These are phyloP conservation scores for Ceyx cyanopectus DNA, from an alignment of 2,113 vertebrate genomes.

Conservation along the genomic window DNA sequence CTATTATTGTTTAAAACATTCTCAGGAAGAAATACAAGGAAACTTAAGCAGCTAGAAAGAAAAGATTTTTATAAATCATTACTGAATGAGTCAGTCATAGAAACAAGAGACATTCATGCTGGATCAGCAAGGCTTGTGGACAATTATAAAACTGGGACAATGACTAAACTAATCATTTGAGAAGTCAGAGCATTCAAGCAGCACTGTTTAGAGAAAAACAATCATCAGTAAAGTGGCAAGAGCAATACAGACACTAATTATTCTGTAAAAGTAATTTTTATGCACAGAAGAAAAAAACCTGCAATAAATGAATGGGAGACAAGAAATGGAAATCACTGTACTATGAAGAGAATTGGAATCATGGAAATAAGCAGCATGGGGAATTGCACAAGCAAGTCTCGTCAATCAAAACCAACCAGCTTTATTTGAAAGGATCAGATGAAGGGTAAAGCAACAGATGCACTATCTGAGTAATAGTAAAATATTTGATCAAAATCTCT, in stretches of 20 bases:
- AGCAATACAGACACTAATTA: neutral
- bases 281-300: neutral
- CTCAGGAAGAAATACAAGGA: neutral
- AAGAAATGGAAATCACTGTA: neutral
- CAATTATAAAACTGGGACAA: neutral
- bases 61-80: neutral
- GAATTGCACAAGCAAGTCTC: neutral
- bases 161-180: neutral
- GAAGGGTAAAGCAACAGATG: slow-evolving; percentile 25
- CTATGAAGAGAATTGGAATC: neutral
- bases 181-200: neutral
- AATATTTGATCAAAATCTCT: neutral
- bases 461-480: neutral
- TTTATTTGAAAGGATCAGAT: neutral
- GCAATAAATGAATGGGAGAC: neutral
- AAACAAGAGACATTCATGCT: neutral
- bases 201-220: neutral
- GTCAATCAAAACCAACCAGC: neutral
- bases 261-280: neutral
- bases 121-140: neutral
- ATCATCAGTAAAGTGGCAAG: neutral
- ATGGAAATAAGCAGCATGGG: neutral
- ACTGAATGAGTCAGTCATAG: neutral
- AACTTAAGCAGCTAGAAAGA: neutral
- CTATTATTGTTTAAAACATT: neutral